Evolutionary conservation across 2,888 invertebrate genomes (phyloP).

Genomic region (Lottia scabra): DNA sequence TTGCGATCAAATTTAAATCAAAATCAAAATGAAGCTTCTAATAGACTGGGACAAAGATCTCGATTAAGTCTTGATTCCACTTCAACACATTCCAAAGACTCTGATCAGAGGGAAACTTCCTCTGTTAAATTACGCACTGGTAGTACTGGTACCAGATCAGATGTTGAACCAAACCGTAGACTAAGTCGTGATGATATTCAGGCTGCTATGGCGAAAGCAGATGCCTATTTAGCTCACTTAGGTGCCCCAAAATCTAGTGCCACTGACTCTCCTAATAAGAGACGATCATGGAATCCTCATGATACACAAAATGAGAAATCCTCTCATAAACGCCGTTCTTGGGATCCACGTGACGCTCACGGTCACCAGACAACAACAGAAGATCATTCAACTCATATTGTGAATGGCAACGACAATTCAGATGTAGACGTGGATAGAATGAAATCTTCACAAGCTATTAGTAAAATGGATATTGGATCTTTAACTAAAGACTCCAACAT

Average conservation of each 20-base stretch:
- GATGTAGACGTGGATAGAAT: conserved; percentile 27
- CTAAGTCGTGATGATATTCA: conserved; percentile 57
- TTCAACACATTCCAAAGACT: conserved; percentile 25
- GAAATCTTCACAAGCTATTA: conserved; percentile 10
- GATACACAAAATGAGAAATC: conserved; percentile 33
- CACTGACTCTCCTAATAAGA: conserved; percentile 18
- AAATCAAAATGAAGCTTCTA: neutral
- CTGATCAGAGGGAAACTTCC: neutral
- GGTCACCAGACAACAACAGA: neutral
- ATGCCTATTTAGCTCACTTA: conserved; percentile 47
- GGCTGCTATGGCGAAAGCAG: conserved; percentile 52
- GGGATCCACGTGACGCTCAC: conserved; percentile 20
- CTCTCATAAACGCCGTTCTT: conserved; percentile 31
- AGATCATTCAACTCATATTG: conserved; percentile 13
- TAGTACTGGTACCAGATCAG: conserved; percentile 18
- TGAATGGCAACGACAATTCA: conserved; percentile 24
- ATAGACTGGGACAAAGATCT: neutral
- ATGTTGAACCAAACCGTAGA: conserved; percentile 36
- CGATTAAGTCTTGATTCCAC: conserved; percentile 15
- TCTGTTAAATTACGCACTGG: neutral
- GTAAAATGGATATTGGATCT: neutral
- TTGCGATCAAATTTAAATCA: neutral
- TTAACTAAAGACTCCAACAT: neutral
- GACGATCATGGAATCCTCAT: conserved; percentile 29
- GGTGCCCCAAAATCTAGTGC: conserved; percentile 37